A percentile compares a stretch with the other conserved stretches of the same genome.
phyloP scores from a whole-genome alignment of 2,113 vertebrate genomes.

The Etia nguti region DNA sequence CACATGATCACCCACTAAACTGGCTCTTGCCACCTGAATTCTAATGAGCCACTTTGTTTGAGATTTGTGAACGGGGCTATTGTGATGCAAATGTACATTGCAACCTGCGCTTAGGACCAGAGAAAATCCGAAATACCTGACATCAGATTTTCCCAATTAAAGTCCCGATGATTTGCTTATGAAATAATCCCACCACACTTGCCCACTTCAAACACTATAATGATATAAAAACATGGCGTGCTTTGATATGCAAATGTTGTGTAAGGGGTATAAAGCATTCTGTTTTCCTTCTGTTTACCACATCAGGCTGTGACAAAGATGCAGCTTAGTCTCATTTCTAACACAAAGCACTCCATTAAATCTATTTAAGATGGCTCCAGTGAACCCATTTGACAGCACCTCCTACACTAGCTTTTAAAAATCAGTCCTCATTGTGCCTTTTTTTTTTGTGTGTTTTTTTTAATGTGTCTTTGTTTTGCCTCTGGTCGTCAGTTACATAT shows the following conservation, averaged over 20 bases:
- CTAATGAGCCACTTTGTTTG: constrained; percentile 55
- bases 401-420: constrained; percentile 28
- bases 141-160: constrained; percentile 54
- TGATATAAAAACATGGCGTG: constrained; percentile 49
- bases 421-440: neutral
- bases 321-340: constrained; percentile 42
- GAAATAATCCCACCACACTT: constrained; percentile 56
- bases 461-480: neutral
- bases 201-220: constrained; percentile 55
- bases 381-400: constrained; percentile 39
- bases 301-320: constrained; percentile 35
- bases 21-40: constrained; percentile 44
- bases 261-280: constrained; percentile 47
- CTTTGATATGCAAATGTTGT: constrained; percentile 64
- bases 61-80: constrained; percentile 36
- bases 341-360: constrained; percentile 54
- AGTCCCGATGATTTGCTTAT: constrained; percentile 60
- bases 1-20: constrained; percentile 50
- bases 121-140: constrained; percentile 47
- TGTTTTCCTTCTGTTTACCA: constrained; percentile 29
- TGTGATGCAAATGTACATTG: constrained; percentile 59
- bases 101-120: constrained; percentile 20
- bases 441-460: neutral
- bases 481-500: neutral
- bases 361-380: constrained; percentile 44